These are phyloP conservation scores for Rapana venosa DNA, from an alignment of 2,888 invertebrate genomes.

Conservation along the genomic window DNA sequence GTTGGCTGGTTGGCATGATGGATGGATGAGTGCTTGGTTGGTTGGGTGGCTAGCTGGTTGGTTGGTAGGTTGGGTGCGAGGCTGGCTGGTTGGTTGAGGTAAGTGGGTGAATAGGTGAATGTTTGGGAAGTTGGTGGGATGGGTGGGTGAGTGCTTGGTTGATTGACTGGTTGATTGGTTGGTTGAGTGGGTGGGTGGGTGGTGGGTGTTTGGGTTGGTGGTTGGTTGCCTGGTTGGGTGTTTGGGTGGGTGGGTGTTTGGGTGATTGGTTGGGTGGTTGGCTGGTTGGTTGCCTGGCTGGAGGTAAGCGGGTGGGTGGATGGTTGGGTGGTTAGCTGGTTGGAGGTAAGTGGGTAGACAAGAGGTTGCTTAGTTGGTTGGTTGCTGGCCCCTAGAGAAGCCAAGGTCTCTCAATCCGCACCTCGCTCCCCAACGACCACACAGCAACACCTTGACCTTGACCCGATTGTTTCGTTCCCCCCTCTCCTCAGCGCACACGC, in stretches of 20 bases:
- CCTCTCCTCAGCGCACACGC: conserved; percentile 41
- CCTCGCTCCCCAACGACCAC: too few relatives aligned
- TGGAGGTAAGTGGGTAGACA: not conserved
- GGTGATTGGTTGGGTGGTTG: not conserved
- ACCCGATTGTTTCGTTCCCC: not conserved
- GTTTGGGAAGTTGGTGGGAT: not conserved
- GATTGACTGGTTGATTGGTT: not conserved
- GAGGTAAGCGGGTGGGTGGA: not conserved
- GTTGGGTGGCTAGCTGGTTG: too few relatives aligned
- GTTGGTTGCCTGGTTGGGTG: not conserved
- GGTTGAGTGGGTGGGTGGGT: not conserved
- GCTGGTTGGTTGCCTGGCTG: not conserved
- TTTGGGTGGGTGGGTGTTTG: not conserved
- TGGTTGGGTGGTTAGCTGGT: not conserved
- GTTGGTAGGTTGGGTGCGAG: too few relatives aligned
- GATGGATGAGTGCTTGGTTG: too few relatives aligned
- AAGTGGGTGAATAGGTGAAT: not conserved
- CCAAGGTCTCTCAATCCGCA: too few relatives aligned
- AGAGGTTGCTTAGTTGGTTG: too few relatives aligned
- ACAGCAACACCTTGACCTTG: too few relatives aligned
- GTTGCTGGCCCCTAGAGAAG: too few relatives aligned
- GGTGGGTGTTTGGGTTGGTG: not conserved
- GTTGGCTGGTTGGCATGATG: too few relatives aligned
- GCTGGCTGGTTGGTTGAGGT: too few relatives aligned
- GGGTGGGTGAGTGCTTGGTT: not conserved